These are phyloP conservation scores for Chaetops frenatus DNA, from an alignment of 2,113 vertebrate species.

Conservation along the genomic window DNA sequence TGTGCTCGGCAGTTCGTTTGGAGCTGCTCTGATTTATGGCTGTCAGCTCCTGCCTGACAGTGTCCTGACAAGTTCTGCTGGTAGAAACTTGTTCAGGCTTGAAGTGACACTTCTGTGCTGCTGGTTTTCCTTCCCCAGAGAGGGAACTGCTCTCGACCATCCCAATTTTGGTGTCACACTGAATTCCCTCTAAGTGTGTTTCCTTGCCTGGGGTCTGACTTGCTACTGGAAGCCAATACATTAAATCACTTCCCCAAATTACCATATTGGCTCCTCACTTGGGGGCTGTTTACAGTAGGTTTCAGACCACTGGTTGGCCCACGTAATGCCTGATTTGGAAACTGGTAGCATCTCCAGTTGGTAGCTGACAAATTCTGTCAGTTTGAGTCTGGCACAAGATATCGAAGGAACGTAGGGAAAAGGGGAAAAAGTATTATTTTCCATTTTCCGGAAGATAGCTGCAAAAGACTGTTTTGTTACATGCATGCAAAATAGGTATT, in stretches of 20 bases:
- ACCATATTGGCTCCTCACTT: not conserved
- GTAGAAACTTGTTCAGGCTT: conserved; percentile 61
- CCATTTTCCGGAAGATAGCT: not conserved
- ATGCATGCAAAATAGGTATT: not conserved
- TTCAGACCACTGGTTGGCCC: conserved; percentile 40
- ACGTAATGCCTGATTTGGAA: conserved; percentile 50
- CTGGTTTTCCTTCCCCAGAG: conserved; percentile 26
- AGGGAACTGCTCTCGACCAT: conserved; percentile 12
- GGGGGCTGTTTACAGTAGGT: not conserved
- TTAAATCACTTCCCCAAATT: conserved; percentile 35
- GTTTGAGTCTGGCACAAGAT: conserved; percentile 39
- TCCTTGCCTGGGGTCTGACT: conserved; percentile 15
- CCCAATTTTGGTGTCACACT: not conserved
- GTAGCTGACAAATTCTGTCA: conserved; percentile 56
- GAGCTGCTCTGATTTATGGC: conserved; percentile 44
- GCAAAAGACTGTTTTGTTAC: not conserved
- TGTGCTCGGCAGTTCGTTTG: not conserved
- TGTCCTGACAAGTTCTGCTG: conserved; percentile 60
- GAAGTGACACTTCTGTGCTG: conserved; percentile 48
- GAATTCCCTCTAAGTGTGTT: conserved; percentile 17
- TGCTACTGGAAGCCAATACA: conserved; percentile 4
- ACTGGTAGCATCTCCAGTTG: conserved; percentile 45
- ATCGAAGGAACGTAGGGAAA: not conserved
- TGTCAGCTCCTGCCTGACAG: conserved; percentile 46
- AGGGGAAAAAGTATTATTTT: conserved; percentile 1